Percentiles rank a stretch among this genome's conserved stretches.
Conservation (phyloP, 2,888 invertebrate genomes). For the Clanis bilineata region DNA sequence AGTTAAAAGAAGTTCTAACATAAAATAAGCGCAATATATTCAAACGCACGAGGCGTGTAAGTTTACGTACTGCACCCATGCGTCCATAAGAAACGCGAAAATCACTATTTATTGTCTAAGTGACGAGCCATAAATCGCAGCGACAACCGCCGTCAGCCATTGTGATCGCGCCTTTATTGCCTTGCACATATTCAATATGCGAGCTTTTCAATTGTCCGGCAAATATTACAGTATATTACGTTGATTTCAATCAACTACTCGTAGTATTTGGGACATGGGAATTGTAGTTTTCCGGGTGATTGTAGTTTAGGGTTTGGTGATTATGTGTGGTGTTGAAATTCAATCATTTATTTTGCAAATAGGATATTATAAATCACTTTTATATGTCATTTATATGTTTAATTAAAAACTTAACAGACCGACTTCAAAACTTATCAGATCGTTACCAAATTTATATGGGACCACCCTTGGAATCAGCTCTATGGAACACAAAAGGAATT, state of each 20-base stretch:
- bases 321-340: no score
- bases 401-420: no score
- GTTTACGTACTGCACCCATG: conserved; percentile 48
- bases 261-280: background rate
- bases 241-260: conserved; percentile 8
- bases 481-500: no score
- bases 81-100: conserved; percentile 68
- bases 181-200: conserved; percentile 32
- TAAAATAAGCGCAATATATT: no score
- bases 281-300: background rate
- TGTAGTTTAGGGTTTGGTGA: background rate
- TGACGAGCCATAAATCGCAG: conserved; percentile 76
- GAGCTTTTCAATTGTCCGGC: conserved; percentile 31
- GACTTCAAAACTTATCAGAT: no score
- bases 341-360: no score
- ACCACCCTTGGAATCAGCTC: no score
- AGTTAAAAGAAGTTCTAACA: no score
- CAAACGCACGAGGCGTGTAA: conserved; percentile 2
- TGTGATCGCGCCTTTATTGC: conserved; percentile 50
- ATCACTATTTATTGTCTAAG: conserved; percentile 79
- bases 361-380: no score
- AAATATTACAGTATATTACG: conserved; percentile 15
- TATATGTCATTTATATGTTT: no score
- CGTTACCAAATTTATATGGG: no score
- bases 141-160: conserved; percentile 58